These are phyloP conservation scores for Enteromius afrohamiltoni DNA, from an alignment of 2,797 vertebrate genomes.

Conservation along the genomic window DNA sequence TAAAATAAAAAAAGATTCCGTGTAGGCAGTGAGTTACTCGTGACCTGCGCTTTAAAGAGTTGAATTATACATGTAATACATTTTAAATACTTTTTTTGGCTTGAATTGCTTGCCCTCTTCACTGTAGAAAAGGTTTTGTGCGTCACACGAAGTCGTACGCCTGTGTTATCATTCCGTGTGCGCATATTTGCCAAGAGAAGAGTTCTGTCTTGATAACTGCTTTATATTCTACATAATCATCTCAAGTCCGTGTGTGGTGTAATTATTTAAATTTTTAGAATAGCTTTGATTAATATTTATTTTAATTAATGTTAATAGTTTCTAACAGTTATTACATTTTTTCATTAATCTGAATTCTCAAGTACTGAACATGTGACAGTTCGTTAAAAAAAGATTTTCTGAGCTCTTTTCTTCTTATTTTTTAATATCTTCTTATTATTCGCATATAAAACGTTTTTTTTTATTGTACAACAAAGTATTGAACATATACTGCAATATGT, in stretches of 20 bases:
- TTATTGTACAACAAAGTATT: no score
- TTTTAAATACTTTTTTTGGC: no score
- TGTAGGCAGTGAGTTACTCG: background rate
- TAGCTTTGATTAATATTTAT: background rate
- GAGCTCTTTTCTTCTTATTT: no score
- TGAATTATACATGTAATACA: no score
- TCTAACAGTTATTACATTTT: no score
- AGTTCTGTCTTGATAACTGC: constrained; percentile 6
- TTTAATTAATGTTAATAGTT: background rate
- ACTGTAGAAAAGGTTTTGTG: background rate
- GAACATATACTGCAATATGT: no score
- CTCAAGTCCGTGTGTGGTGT: background rate
- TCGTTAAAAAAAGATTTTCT: no score
- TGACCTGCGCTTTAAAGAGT: background rate
- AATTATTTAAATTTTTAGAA: background rate
- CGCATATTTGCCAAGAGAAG: background rate
- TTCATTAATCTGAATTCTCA: no score
- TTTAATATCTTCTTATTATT: no score
- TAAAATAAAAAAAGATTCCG: background rate
- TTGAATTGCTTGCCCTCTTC: background rate
- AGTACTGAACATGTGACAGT: no score
- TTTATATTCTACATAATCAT: background rate
- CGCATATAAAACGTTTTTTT: no score
- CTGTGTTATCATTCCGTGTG: constrained; percentile 33
- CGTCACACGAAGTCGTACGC: constrained; percentile 20